These are phyloP conservation scores for Anas platyrhynchos DNA, from an alignment of 2,113 vertebrate species.

Conservation along the genomic window DNA sequence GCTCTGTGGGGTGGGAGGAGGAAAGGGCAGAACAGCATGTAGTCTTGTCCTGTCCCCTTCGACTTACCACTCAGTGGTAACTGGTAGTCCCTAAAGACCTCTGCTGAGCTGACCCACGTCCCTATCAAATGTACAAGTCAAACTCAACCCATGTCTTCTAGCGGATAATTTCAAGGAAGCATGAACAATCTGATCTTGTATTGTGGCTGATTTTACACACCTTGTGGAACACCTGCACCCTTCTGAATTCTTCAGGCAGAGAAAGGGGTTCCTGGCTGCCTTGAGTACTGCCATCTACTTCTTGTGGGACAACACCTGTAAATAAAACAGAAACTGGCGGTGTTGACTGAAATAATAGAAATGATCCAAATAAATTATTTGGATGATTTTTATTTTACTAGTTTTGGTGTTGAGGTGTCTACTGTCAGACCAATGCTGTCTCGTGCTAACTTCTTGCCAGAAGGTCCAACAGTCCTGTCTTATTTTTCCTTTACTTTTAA, in stretches of 20 bases:
- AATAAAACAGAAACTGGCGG: background rate
- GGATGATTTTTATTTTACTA: no score
- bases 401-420: no score
- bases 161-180: background rate
- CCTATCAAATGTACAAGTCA: background rate
- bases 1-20: background rate
- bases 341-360: background rate
- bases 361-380: no score
- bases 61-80: background rate
- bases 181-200: background rate
- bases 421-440: no score
- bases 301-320: background rate
- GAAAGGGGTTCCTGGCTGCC: background rate
- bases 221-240: background rate
- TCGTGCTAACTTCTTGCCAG: background rate
- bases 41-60: background rate
- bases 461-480: accelerated
- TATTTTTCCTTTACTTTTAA: background rate
- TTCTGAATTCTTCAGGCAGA: background rate
- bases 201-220: background rate
- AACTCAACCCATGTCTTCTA: background rate
- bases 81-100: background rate
- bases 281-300: no score
- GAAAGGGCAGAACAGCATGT: background rate
- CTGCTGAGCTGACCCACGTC: background rate